Base-by-base conservation (phyloP, 2,113 vertebrate genomes). In the Epinephelus moara region DNA sequence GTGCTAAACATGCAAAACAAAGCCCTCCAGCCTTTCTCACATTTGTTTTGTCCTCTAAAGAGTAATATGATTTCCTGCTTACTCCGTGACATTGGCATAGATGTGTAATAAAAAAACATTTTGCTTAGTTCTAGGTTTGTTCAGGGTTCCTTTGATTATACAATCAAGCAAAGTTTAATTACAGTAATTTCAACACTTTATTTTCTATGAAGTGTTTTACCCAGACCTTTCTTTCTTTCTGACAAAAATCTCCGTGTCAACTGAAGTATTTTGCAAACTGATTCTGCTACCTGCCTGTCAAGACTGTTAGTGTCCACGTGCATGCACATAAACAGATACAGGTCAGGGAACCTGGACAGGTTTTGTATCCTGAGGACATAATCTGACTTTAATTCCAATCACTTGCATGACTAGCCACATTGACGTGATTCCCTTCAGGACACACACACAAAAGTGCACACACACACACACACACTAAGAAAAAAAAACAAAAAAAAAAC, bases 321-420 rank as follows among this genome's bases (percentile, higher is more conserved):
- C 27, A 4, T 59, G 27, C 53, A 70, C 73, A 57, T 64, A 42
- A 73, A n/a, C 57, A 82, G 81, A 83, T 72, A 71, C 78, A 84
- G 80, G 84, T 90, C 82, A 82, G 12, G 23, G 55, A 85, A 67
- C 57, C 75, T 76, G 63, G 88, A 89, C 82, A 90, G 74, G 60
- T 89, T 91, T 91, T 82, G 69, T 85, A 69, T 88, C 82, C 87
- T 62, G 33, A 72, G 80, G 89, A 81, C 75, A 80, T 90, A 89
- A 88, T 89, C 75, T 78, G 79, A 89, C 61, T 90, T 87, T 80
- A 90, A 87, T 91, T 92, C 80, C 84, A 89, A 90, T 92, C 82
- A 90, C 75, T 85, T 89, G 87, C 89, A 88, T 90, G 89, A 85
- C 76, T 86, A 75, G 69, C n/a, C 82, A 80, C 79, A 85, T 80